Evolutionary conservation across 2,113 vertebrate species (phyloP).

Genomic region (Eurystomus gularis): DNA sequence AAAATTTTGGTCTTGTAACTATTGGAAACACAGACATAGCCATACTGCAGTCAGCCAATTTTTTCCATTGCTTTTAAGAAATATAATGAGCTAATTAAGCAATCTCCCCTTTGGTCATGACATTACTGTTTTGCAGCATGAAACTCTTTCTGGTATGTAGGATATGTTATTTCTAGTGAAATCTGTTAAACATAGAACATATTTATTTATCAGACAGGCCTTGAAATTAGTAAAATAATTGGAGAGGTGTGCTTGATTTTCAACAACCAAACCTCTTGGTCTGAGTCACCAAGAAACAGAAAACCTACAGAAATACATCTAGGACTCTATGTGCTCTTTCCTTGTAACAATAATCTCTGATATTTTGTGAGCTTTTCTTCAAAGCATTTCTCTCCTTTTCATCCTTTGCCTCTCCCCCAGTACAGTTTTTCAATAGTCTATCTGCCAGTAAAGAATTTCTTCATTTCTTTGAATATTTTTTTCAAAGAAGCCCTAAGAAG

Average conservation of each 20-base stretch:
- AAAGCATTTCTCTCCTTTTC: not conserved
- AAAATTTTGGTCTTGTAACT: not conserved
- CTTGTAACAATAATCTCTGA: not conserved
- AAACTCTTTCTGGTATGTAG: not conserved
- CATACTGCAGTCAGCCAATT: not conserved
- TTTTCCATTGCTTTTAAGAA: not conserved
- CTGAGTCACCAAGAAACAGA: not conserved
- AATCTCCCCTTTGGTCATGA: not conserved
- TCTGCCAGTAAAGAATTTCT: not conserved
- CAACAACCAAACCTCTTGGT: not conserved
- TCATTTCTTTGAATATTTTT: not conserved
- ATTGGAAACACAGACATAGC: conserved; percentile 1
- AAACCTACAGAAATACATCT: not conserved
- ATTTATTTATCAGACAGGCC: not conserved
- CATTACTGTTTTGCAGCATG: not conserved
- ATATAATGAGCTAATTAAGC: conserved; percentile 20
- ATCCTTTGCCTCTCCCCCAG: not conserved
- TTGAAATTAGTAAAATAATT: conserved; percentile 9
- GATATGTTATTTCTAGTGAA: not conserved
- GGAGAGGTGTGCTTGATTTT: not conserved
- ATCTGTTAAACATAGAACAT: not conserved
- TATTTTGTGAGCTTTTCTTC: not conserved
- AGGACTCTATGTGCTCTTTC: not conserved
- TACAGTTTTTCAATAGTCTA: not conserved
- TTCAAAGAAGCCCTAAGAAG: not conserved